Percentiles rank a stretch among this genome's conserved stretches.
Conservation (phyloP, 1,140 invertebrate species). For the Plodia interpunctella region DNA sequence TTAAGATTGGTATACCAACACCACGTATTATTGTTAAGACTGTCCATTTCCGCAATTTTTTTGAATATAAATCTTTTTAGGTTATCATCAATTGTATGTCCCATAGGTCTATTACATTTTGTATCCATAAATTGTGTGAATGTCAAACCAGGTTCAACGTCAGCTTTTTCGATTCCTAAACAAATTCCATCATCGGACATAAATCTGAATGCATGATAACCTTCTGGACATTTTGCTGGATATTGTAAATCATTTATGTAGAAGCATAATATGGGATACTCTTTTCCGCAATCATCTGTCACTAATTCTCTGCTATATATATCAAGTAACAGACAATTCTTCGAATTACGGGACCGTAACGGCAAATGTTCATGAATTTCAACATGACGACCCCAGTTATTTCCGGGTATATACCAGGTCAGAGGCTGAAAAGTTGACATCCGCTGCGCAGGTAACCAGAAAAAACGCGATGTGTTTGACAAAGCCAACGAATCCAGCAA, state of each 20-base stretch:
- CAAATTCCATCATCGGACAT: constrained; percentile 49
- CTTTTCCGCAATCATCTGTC: constrained; percentile 39
- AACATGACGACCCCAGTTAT: constrained; percentile 49
- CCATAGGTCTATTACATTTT: constrained; percentile 48
- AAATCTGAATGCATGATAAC: constrained; percentile 49
- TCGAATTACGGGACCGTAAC: constrained; percentile 29
- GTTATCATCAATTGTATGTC: constrained; percentile 26
- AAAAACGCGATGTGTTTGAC: constrained; percentile 41
- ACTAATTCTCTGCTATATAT: constrained; percentile 31
- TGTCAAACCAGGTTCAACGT: constrained; percentile 24
- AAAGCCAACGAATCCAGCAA: constrained; percentile 37
- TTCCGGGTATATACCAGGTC: constrained; percentile 53
- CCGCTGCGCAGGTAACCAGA: constrained; percentile 55
- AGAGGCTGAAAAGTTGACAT: constrained; percentile 44
- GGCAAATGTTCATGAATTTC: constrained; percentile 28
- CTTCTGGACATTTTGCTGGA: constrained; percentile 48
- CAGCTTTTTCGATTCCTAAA: constrained; percentile 49
- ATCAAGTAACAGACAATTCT: constrained; percentile 53
- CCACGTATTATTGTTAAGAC: constrained; percentile 40
- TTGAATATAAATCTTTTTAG: constrained; percentile 49
- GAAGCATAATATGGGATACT: constrained; percentile 52
- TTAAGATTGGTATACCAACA: constrained; percentile 44
- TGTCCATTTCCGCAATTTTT: constrained; percentile 44
- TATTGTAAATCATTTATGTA: constrained; percentile 50
- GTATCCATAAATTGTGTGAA: constrained; percentile 41